Evolutionary conservation across 2,797 vertebrate genomes (phyloP), one percentile per base, ranked within the genome.

Genomic region (Aulostomus chinensis): DNA sequence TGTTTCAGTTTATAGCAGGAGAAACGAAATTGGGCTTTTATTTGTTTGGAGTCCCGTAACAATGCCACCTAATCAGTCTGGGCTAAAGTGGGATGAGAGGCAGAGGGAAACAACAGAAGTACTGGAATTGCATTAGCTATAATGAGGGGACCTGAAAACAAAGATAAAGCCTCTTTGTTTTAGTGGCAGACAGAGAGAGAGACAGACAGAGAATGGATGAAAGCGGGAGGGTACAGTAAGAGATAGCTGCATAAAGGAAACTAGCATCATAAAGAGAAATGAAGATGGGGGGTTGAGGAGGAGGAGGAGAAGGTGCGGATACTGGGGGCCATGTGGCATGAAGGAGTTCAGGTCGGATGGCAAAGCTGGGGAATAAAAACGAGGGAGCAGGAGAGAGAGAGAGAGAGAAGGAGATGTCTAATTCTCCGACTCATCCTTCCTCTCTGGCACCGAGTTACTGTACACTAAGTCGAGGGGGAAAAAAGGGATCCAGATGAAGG

Each of bases 131-230:
- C 58, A 74, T 74, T 76, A 75, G 52, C 56, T 59, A 12, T 64
- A 85, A 83, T 72, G 69, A 84, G 65, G 42, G 43, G 16, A 42
- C 17, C 33, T 39, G 31, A 43, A 58, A 59, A 76, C 54, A 68
- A 64, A 80, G 70, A 77, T 34, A 54, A 59, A 57, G 24, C 12
- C 28, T 67, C 35, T 8, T 43, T 49, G 50, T 49, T 40, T n/a
- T 24, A 12, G 49, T 13, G 13, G 39, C 20, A 54, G 41, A 56
- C 9, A 42, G 9, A 25, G 4, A 51, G 26, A 50, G 20, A 40
- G 40, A 37, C 11, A 20, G 4, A 48, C 46, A 56, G 6, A 31
- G 12, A 17, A 14, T 3, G 18, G 9, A 64, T 53, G 41, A 56
- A 68, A 46, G 38, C 7, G 29, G 28, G 14, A 16, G 15, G 11